Conservation (phyloP, 2,888 invertebrate species). For the Bellardia bayeri region DNA sequence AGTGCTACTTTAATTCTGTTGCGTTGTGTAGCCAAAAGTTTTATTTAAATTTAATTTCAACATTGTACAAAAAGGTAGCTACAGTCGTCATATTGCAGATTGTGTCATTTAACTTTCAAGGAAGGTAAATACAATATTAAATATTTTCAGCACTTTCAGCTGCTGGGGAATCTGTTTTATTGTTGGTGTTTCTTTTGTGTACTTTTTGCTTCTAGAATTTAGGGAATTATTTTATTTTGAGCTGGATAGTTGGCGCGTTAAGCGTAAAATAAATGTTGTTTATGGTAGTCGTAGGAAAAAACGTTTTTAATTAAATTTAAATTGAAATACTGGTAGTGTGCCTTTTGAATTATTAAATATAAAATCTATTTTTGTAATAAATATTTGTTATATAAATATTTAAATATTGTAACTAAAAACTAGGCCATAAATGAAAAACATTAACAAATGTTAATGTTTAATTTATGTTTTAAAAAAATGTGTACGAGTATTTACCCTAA, state of each 20-base stretch:
- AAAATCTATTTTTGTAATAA: not conserved
- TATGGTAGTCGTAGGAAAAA: not conserved
- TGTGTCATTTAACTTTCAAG: slow-evolving; percentile 67
- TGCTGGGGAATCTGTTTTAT: not conserved
- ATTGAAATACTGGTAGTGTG: slow-evolving; percentile 2
- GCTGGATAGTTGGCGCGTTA: not conserved
- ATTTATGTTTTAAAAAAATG: not conserved
- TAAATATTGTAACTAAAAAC: too few species aligned
- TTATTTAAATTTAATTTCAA: slow-evolving; percentile 62
- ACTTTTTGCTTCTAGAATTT: slow-evolving; percentile 20
- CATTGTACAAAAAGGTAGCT: not conserved
- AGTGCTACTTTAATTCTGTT: not conserved
- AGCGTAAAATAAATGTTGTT: slow-evolving; percentile 23
- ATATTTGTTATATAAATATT: too few species aligned
- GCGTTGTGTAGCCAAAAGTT: not conserved
- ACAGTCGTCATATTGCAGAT: slow-evolving; percentile 65
- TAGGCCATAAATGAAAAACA: too few species aligned
- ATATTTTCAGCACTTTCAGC: slow-evolving; percentile 43
- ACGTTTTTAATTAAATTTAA: slow-evolving; percentile 49
- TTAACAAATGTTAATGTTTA: too few species aligned
- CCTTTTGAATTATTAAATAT: too few species aligned
- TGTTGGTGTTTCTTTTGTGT: slow-evolving; percentile 24
- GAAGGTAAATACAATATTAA: slow-evolving; percentile 46
- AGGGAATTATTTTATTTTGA: slow-evolving; percentile 19
- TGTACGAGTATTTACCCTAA: not conserved